phyloP scores from a whole-genome alignment of 2,113 vertebrate genomes.

The Genyomyrus donnyi region DNA sequence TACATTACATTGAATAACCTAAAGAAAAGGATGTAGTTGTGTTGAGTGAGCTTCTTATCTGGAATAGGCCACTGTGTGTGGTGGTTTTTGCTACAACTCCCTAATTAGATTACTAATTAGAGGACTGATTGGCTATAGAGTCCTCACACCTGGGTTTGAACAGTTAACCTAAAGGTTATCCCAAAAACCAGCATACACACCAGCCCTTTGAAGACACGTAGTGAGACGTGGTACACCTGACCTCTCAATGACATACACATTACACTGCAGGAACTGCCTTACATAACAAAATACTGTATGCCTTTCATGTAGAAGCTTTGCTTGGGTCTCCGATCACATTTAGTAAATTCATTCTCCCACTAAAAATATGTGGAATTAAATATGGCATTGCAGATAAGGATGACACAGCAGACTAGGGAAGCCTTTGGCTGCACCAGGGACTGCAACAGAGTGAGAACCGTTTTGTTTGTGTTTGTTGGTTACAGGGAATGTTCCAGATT shows the following conservation, averaged over 20 bases:
- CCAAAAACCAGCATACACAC: not conserved
- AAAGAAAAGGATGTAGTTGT: not conserved
- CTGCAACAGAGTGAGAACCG: constrained; percentile 17
- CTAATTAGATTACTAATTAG: not conserved
- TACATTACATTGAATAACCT: not conserved
- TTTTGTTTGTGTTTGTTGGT: constrained; percentile 14
- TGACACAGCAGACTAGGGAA: not conserved
- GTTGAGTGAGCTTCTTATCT: not conserved
- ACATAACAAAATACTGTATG: not conserved
- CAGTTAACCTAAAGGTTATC: not conserved
- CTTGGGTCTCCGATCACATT: not conserved
- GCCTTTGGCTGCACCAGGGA: not conserved
- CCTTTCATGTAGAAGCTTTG: not conserved
- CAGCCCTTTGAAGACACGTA: not conserved
- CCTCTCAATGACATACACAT: constrained; percentile 4
- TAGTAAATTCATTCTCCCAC: not conserved
- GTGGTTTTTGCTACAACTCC: not conserved
- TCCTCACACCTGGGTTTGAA: not conserved
- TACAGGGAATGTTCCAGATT: constrained; percentile 15
- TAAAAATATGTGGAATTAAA: constrained; percentile 7
- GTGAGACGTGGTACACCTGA: not conserved
- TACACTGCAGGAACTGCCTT: not conserved
- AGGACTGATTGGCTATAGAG: not conserved
- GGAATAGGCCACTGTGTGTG: not conserved
- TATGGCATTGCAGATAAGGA: constrained; percentile 11